Evolutionary conservation across 2,888 invertebrate genomes (phyloP).

Genomic region (Pammene aurita): DNA sequence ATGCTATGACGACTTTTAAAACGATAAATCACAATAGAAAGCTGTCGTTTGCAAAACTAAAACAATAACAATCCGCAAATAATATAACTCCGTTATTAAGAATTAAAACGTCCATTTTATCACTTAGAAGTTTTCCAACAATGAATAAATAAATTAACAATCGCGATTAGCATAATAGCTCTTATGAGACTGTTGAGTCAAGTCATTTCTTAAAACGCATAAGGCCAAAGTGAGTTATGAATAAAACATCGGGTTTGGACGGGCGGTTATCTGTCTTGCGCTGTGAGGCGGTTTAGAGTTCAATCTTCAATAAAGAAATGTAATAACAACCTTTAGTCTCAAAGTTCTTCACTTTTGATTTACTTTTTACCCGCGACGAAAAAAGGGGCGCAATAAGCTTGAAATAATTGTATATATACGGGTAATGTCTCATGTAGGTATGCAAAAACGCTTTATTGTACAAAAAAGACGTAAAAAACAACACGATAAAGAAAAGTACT

Average conservation of each 20-base stretch:
- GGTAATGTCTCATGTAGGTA: no score
- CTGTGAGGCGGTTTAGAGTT: conserved; percentile 36
- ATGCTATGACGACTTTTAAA: no score
- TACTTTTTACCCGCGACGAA: no score
- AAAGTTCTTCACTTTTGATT: background rate
- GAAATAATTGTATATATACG: no score
- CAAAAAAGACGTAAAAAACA: no score
- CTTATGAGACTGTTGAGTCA: conserved; percentile 41
- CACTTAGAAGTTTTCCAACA: conserved; percentile 18
- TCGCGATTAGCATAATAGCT: conserved; percentile 36
- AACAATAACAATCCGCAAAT: no score
- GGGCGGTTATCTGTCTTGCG: conserved; percentile 56
- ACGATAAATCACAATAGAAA: no score
- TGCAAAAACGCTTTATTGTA: no score
- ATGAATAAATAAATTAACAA: conserved; percentile 39
- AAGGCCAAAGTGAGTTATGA: conserved; percentile 51
- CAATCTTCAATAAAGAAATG: background rate
- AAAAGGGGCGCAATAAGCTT: no score
- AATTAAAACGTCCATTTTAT: background rate
- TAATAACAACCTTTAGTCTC: background rate
- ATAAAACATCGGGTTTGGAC: conserved; percentile 57
- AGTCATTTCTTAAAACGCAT: conserved; percentile 48
- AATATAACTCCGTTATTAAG: no score
- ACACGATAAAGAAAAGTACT: no score
- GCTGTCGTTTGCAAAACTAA: no score